These are phyloP conservation scores for Diabrotica virgifera DNA, from an alignment of 1,140 invertebrate genomes.

Conservation along the genomic window DNA sequence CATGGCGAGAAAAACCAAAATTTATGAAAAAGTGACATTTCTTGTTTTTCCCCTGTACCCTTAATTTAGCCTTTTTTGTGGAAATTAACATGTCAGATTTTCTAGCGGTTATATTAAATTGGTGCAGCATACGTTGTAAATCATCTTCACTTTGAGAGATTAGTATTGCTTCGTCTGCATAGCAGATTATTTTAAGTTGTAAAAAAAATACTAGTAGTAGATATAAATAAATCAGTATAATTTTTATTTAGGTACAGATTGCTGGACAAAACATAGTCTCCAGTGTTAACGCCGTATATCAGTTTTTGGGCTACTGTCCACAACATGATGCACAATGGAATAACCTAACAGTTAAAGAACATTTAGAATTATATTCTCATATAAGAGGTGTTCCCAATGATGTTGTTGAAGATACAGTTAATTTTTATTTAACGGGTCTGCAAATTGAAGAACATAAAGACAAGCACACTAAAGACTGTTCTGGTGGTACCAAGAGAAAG, in stretches of 20 bases:
- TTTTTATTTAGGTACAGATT: slow-evolving; percentile 59
- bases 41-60: no score
- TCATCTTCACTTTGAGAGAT: no score
- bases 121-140: no score
- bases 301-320: slow-evolving; percentile 79
- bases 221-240: background rate
- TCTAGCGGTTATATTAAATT: no score
- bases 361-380: slow-evolving; percentile 75
- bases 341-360: slow-evolving; percentile 79
- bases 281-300: slow-evolving; percentile 63
- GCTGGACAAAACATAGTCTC: slow-evolving; percentile 66
- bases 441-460: slow-evolving; percentile 78
- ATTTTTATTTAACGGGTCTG: slow-evolving; percentile 69
- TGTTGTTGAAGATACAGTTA: slow-evolving; percentile 63
- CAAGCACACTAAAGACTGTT: slow-evolving; percentile 77
- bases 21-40: no score
- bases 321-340: slow-evolving; percentile 84
- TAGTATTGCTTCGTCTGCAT: no score
- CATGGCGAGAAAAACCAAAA: no score
- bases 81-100: no score
- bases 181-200: no score
- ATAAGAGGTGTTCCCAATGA: slow-evolving; percentile 70
- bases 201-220: no score
- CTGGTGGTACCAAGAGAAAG: slow-evolving; percentile 86
- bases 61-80: no score